phyloP scores from a whole-genome alignment of 2,888 invertebrate genomes.

The Melolontha melolontha region DNA sequence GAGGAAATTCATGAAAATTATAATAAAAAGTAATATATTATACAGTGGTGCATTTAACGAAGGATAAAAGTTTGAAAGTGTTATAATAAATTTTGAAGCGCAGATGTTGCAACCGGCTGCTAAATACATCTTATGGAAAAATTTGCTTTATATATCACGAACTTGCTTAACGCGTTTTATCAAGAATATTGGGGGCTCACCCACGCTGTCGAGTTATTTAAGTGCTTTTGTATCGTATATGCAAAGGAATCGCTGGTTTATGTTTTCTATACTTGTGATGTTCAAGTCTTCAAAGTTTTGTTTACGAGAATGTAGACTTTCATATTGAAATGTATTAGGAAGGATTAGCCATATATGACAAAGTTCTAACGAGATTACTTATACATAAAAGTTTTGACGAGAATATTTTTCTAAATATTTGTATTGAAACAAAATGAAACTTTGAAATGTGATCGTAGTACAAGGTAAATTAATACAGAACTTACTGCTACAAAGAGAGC shows the following conservation, averaged over 20 bases:
- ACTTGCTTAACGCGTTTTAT: conserved; percentile 29
- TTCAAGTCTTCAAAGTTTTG: too few relatives aligned
- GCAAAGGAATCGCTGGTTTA: not conserved
- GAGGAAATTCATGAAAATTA: conserved; percentile 20
- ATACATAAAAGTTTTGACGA: too few relatives aligned
- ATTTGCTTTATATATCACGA: conserved; percentile 32
- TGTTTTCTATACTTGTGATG: not conserved
- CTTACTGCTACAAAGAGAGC: too few relatives aligned
- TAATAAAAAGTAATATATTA: conserved; percentile 17
- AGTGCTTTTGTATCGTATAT: not conserved
- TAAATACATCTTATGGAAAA: conserved; percentile 32
- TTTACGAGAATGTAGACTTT: too few relatives aligned
- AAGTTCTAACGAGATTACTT: too few relatives aligned
- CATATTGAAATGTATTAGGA: too few relatives aligned
- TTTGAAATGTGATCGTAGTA: too few relatives aligned
- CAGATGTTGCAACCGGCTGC: conserved; percentile 39
- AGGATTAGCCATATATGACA: too few relatives aligned
- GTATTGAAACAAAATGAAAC: too few relatives aligned
- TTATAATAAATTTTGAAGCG: conserved; percentile 42
- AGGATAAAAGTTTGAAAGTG: conserved; percentile 38
- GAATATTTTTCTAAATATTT: too few relatives aligned
- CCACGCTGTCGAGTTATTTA: not conserved
- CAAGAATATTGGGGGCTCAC: conserved; percentile 17
- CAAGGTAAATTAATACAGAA: too few relatives aligned
- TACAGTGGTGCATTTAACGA: conserved; percentile 18